Conservation (phyloP, 2,888 invertebrate genomes). For the Aricia artaxerxes region DNA sequence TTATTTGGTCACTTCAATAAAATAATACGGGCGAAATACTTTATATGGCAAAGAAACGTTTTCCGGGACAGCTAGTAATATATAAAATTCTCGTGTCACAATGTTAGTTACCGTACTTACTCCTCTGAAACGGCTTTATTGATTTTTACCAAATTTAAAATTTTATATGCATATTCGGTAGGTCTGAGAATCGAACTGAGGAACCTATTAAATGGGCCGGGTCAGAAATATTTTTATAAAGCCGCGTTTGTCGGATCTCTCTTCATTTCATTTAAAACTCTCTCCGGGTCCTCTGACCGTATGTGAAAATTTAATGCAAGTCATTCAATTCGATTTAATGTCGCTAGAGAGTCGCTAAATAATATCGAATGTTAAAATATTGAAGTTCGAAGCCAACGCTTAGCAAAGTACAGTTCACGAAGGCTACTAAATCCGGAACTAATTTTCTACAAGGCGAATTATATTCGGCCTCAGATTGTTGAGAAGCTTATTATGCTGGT, state of each 20-base stretch:
- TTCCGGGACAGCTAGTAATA: no score
- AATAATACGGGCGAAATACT: no score
- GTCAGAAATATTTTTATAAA: not conserved
- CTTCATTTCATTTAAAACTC: not conserved
- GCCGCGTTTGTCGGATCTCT: not conserved
- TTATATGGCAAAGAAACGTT: no score
- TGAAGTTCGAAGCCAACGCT: not conserved
- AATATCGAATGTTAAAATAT: not conserved
- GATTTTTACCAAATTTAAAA: no score
- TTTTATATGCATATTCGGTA: no score
- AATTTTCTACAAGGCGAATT: constrained; percentile 28
- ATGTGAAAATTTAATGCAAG: not conserved
- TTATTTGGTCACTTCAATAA: no score
- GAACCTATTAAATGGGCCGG: no score
- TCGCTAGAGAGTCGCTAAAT: not conserved
- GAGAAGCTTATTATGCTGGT: constrained; percentile 3
- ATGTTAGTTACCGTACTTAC: no score
- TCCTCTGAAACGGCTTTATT: no score
- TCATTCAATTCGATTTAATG: not conserved
- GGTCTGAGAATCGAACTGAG: no score
- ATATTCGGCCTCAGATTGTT: not conserved
- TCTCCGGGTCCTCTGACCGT: not conserved
- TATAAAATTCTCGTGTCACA: no score
- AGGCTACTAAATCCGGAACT: constrained; percentile 25
- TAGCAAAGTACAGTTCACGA: not conserved